These are phyloP conservation scores for Eriosoma lanigerum DNA, from an alignment of 1,140 invertebrate species.

Conservation along the genomic window DNA sequence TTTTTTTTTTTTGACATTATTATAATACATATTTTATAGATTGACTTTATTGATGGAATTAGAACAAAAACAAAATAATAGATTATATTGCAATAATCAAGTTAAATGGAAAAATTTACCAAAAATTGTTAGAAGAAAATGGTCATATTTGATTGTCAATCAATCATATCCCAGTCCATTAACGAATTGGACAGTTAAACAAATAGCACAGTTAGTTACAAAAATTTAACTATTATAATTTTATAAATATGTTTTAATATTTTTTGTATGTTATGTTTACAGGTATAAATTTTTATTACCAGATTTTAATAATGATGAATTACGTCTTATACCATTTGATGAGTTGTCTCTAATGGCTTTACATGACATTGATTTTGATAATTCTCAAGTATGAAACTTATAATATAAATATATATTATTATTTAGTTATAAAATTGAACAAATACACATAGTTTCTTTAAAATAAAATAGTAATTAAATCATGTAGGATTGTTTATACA, in stretches of 20 bases:
- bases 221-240: neutral
- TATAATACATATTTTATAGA: neutral
- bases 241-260: neutral
- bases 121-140: conserved; percentile 18
- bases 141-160: conserved; percentile 28
- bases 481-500: no score
- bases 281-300: conserved; percentile 30
- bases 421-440: neutral
- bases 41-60: conserved; percentile 1
- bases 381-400: conserved; percentile 14
- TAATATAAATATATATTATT: neutral
- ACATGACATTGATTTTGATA: conserved; percentile 22
- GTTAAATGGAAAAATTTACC: conserved; percentile 20
- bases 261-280: neutral
- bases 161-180: conserved; percentile 2
- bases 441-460: neutral
- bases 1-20: no score
- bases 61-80: conserved; percentile 22
- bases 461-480: neutral
- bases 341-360: conserved; percentile 17
- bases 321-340: conserved; percentile 22
- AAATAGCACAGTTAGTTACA: conserved; percentile 13
- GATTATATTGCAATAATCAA: neutral
- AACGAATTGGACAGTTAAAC: neutral
- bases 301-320: conserved; percentile 32